These are phyloP conservation scores for Sigmodon hispidus DNA, from an alignment of 2,113 vertebrate genomes.

Conservation along the genomic window DNA sequence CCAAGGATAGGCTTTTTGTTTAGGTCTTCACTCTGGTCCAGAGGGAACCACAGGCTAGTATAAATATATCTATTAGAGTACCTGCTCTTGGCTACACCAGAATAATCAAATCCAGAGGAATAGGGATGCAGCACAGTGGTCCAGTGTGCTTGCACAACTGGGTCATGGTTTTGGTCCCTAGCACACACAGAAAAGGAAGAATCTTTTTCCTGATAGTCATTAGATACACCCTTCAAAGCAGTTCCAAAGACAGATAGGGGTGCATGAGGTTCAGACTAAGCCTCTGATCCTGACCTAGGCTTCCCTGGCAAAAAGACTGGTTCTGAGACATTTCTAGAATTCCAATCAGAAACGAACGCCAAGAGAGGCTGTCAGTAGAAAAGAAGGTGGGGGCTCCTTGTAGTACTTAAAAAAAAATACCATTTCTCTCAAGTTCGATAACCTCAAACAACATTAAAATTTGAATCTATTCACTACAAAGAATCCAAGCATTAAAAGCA, in stretches of 20 bases:
- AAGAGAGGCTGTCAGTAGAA: neutral
- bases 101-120: neutral
- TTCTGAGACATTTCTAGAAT: neutral
- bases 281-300: no score
- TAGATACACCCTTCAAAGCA: neutral
- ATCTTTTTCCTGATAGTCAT: neutral
- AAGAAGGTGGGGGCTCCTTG: neutral
- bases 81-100: fast-evolving
- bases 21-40: neutral
- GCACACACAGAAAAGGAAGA: neutral
- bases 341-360: neutral
- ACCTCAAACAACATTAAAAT: neutral
- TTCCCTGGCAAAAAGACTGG: fast-evolving
- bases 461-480: neutral
- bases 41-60: neutral
- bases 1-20: neutral
- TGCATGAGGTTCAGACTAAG: neutral
- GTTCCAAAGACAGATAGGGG: neutral
- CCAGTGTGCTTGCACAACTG: neutral
- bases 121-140: neutral
- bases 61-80: neutral
- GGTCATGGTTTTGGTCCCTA: neutral
- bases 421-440: neutral
- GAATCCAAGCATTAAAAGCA: fast-evolving
- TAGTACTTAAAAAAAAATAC: neutral